Evolutionary conservation across 2,888 invertebrate genomes (phyloP).

Genomic region (Erebia palarica): DNA sequence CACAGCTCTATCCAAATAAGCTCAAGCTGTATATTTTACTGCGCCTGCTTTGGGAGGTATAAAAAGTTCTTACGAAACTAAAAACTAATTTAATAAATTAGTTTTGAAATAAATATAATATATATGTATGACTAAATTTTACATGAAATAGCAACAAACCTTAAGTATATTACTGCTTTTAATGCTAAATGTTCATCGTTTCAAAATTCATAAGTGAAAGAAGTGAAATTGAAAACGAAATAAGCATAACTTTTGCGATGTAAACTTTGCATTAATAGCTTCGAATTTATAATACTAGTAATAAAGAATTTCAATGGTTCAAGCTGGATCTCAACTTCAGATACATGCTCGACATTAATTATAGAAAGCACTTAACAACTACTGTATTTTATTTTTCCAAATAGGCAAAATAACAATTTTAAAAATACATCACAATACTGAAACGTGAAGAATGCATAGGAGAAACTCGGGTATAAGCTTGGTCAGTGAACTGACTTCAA

Average conservation of each 20-base stretch:
- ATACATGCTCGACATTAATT: neutral
- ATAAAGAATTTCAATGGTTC: neutral
- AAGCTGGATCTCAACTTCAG: neutral
- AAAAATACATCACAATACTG: too few relatives aligned
- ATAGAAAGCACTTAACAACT: too few relatives aligned
- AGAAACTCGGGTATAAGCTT: too few relatives aligned
- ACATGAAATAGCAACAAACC: conserved; percentile 1
- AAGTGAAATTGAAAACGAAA: neutral
- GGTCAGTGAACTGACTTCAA: too few relatives aligned
- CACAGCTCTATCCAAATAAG: conserved; percentile 1
- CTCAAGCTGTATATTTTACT: neutral
- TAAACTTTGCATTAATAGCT: conserved; percentile 14
- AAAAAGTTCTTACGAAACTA: conserved; percentile 8
- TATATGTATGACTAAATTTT: neutral
- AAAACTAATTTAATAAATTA: neutral
- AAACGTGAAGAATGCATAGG: too few relatives aligned
- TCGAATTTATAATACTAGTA: neutral
- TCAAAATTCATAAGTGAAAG: neutral
- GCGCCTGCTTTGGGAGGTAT: conserved; percentile 4
- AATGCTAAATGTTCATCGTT: conserved; percentile 10
- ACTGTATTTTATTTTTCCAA: too few relatives aligned
- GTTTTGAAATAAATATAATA: neutral
- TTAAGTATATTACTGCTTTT: neutral
- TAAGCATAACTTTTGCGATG: neutral
- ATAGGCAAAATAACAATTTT: too few relatives aligned